Evolutionary conservation across 2,797 vertebrate genomes (phyloP), one percentile per base, ranked within the genome.

Genomic region (Arvicola amphibius): DNA sequence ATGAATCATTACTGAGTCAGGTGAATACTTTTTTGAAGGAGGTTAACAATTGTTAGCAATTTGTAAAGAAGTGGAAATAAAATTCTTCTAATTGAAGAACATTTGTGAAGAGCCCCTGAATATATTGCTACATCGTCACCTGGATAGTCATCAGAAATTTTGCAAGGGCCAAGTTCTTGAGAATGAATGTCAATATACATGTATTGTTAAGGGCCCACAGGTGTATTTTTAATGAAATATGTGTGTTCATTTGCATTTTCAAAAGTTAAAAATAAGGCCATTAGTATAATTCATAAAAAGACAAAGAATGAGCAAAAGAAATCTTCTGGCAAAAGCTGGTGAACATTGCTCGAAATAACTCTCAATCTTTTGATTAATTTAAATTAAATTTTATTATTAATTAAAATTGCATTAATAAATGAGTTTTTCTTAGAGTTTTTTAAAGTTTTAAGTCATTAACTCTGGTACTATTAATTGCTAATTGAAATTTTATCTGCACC

Each of bases 391-490:
- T 89, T 34, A 32, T 63, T 84, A 83, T 48, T 90, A 65, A 96
- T 87, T 85, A 87, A 80, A 95, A 61, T 94, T 71, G 91, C 53
- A 65, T 91, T 91, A 74, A 86, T 86, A 74, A 90, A 59, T 87
- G 19, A 11, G 17, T 77, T 96, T 87, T 91, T 73, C 73, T 93
- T 78, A 67, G 59, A 91, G 53, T 17, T 65, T 27, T 74, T 92
- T 27, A 86, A 90, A 21, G 17, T 81, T 85, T 95, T 90, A 79
- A 80, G 65, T 94, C 92, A 29, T 97, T 80, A 91, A 91, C 59
- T 27, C 23, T 61, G 8, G 34, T 78, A 94, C 67, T 43, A 88
- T 91, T 91, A 96, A 93, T 81, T 91, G 14, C 19, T 90, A 94
- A 90, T 43, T 84, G 48, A 91, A 91, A n/a, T 87, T 90, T 91